These are phyloP conservation scores for Polyommatus iphigenia DNA, from an alignment of 2,888 invertebrate genomes.

Conservation along the genomic window DNA sequence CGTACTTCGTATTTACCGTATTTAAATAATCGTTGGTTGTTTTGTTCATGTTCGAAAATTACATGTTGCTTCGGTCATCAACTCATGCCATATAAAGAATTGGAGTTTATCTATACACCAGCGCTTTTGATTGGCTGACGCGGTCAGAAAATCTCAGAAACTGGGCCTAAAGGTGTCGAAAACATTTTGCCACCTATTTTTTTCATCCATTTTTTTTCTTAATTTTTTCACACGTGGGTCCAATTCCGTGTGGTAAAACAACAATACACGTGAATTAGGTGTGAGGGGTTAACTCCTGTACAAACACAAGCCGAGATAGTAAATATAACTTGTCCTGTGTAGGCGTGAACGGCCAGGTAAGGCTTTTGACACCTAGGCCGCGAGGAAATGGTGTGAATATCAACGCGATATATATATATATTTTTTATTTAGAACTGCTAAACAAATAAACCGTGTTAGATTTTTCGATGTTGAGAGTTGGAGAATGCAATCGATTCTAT, in stretches of 20 bases:
- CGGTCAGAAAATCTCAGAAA: background rate
- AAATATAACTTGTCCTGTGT: conserved; percentile 62
- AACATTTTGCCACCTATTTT: background rate
- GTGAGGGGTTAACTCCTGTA: conserved; percentile 76
- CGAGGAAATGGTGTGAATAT: conserved; percentile 67
- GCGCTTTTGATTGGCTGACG: background rate
- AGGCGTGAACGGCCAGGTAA: conserved; percentile 74
- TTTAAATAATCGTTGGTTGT: background rate
- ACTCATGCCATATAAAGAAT: background rate
- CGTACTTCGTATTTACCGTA: background rate
- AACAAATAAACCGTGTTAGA: conserved; percentile 10
- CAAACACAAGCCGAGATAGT: conserved; percentile 68
- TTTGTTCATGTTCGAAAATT: background rate
- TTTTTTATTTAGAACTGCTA: conserved; percentile 51
- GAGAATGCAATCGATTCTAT: background rate
- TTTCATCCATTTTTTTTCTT: background rate
- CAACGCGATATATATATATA: conserved; percentile 71
- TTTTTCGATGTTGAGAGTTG: background rate
- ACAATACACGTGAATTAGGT: conserved; percentile 59
- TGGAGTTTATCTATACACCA: background rate
- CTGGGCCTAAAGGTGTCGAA: background rate
- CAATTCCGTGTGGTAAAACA: conserved; percentile 21
- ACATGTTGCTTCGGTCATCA: background rate
- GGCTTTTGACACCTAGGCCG: conserved; percentile 77
- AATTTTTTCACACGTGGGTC: background rate